A percentile compares a stretch with the other conserved stretches of the same genome.
These are phyloP conservation scores for Sciurus carolinensis DNA, from an alignment of 2,797 vertebrate species.

Conservation along the genomic window DNA sequence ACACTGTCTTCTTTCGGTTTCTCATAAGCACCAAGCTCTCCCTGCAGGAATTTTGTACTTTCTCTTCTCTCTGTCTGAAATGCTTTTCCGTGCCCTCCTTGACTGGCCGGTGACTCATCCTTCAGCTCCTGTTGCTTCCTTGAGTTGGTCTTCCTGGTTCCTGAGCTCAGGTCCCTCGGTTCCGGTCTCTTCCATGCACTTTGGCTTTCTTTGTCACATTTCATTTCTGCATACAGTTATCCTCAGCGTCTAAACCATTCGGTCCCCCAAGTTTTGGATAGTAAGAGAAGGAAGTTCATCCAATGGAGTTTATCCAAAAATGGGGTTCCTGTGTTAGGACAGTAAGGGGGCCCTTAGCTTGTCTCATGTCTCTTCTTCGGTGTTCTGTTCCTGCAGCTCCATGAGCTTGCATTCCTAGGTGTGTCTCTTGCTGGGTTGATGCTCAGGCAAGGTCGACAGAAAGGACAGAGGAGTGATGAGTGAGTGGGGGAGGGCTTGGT, in stretches of 20 bases:
- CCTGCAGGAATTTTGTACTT: background rate
- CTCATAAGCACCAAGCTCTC: background rate
- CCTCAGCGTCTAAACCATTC: background rate
- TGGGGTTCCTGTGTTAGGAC: background rate
- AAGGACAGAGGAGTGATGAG: background rate
- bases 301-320: background rate
- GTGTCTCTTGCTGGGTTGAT: background rate
- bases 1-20: background rate
- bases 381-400: background rate
- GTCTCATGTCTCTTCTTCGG: background rate
- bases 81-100: background rate
- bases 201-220: background rate
- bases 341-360: background rate
- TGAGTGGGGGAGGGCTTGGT: background rate
- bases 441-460: background rate
- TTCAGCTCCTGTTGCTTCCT: background rate
- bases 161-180: background rate
- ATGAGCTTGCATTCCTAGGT: background rate
- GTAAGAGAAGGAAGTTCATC: background rate
- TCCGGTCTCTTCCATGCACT: background rate
- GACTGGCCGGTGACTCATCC: no score
- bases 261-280: background rate
- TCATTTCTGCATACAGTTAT: no score
- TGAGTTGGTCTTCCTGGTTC: background rate
- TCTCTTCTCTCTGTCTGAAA: background rate